phyloP scores from a whole-genome alignment of 1,140 invertebrate species.

The Lepidostoma basale region DNA sequence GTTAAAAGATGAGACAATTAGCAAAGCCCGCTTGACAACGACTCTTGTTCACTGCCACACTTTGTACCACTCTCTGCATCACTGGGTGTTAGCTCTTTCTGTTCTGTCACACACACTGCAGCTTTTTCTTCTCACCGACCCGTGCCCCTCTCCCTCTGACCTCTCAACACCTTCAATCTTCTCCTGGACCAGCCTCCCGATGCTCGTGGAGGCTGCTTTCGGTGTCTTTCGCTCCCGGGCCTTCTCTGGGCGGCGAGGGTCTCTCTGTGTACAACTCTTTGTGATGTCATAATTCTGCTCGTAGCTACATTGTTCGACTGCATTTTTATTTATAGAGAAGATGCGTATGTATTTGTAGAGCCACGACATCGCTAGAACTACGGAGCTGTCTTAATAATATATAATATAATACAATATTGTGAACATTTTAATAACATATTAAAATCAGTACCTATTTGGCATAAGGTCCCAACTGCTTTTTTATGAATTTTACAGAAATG shows the following conservation, averaged over 20 bases:
- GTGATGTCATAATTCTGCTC: not conserved
- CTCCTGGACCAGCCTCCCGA: slow-evolving; percentile 5
- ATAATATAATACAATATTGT: too few relatives aligned
- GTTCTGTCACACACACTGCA: slow-evolving; percentile 27
- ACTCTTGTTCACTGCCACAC: not conserved
- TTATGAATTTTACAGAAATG: too few relatives aligned
- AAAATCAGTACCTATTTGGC: too few relatives aligned
- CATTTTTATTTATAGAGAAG: too few relatives aligned
- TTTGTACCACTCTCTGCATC: not conserved
- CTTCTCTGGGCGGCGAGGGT: not conserved
- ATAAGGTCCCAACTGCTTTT: too few relatives aligned
- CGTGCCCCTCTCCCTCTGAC: not conserved
- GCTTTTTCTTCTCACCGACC: slow-evolving; percentile 41
- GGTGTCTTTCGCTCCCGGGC: not conserved
- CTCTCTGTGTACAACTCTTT: not conserved
- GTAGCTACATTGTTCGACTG: too few relatives aligned
- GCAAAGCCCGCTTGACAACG: not conserved
- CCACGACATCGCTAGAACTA: too few relatives aligned
- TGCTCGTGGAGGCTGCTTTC: slow-evolving; percentile 13
- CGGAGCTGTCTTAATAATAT: too few relatives aligned
- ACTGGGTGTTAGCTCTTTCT: slow-evolving; percentile 28
- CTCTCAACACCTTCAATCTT: slow-evolving; percentile 13
- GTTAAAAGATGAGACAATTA: not conserved
- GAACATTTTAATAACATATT: too few relatives aligned
- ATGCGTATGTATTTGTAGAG: too few relatives aligned